These are phyloP conservation scores for Lineus longissimus DNA, from an alignment of 1,140 invertebrate species.

Conservation along the genomic window DNA sequence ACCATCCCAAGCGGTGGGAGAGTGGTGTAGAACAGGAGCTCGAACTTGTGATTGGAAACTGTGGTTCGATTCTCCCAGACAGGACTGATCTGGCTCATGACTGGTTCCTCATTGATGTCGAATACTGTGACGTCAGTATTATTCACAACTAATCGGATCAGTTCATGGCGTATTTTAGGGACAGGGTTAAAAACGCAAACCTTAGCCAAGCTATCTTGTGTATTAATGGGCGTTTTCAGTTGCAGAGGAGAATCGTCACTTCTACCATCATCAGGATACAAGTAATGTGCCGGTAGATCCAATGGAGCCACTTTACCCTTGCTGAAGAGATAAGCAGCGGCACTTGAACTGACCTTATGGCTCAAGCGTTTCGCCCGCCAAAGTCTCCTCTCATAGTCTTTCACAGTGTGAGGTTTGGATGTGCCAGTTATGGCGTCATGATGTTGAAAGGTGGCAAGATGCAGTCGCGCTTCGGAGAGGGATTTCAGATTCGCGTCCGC, in stretches of 20 bases:
- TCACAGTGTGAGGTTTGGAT: conserved; percentile 19
- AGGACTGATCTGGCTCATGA: conserved; percentile 74
- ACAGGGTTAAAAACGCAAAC: conserved; percentile 12
- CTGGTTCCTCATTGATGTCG: conserved; percentile 55
- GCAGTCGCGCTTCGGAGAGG: not conserved
- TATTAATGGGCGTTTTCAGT: conserved; percentile 1
- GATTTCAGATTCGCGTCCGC: not conserved
- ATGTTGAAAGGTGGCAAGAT: conserved; percentile 12
- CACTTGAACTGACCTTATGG: too few relatives aligned
- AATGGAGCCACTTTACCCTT: too few relatives aligned
- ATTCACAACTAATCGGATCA: conserved; percentile 3
- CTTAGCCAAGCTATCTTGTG: not conserved
- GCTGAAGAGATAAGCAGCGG: too few relatives aligned
- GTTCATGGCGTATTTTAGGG: conserved; percentile 11
- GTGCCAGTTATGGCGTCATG: conserved; percentile 20
- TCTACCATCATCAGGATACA: too few relatives aligned
- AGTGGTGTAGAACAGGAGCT: conserved; percentile 74
- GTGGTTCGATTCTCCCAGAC: conserved; percentile 61
- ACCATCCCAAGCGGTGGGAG: not conserved
- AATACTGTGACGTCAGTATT: not conserved
- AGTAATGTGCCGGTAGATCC: too few relatives aligned
- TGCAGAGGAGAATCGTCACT: not conserved
- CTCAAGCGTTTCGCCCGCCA: too few relatives aligned
- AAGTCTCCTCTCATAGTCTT: conserved; percentile 12
- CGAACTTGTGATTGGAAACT: conserved; percentile 55